Conservation (phyloP, 2,797 vertebrate species). For the Threskiornis aethiopicus region DNA sequence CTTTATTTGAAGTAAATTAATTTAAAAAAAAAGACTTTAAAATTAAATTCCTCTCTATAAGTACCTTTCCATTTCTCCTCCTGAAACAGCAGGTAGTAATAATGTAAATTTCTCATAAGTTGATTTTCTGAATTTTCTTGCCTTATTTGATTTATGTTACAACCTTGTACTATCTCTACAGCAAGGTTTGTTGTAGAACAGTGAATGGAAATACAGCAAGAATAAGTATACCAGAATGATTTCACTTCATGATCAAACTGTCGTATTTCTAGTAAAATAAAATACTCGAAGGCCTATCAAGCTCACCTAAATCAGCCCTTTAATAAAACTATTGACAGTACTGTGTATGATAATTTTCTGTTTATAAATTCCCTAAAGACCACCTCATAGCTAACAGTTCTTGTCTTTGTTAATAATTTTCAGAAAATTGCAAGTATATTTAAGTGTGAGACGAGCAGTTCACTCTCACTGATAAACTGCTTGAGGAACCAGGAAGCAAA, state of each 20-base stretch:
- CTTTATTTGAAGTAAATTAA: not conserved
- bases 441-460: slow-evolving; percentile 34
- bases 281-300: not conserved
- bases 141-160: not conserved
- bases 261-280: not conserved
- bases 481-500: slow-evolving; percentile 47
- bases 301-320: not conserved
- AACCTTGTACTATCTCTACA: not conserved
- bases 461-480: slow-evolving; percentile 46
- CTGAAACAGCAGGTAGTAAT: not conserved
- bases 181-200: not conserved
- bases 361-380: not conserved
- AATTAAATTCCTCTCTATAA: not conserved
- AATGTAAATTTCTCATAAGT: not conserved
- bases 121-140: not conserved
- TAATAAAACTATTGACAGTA: not conserved
- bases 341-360: not conserved
- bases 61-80: not conserved
- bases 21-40: not conserved
- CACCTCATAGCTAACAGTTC: not conserved
- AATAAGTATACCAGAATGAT: not conserved
- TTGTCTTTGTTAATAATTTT: not conserved
- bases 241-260: not conserved
- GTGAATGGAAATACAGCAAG: not conserved
- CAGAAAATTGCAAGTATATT: slow-evolving; percentile 50